Evolutionary conservation across 1,140 invertebrate species (phyloP), one percentile per base, ranked within the genome.

Genomic region (Drosophila lacteicornis): DNA sequence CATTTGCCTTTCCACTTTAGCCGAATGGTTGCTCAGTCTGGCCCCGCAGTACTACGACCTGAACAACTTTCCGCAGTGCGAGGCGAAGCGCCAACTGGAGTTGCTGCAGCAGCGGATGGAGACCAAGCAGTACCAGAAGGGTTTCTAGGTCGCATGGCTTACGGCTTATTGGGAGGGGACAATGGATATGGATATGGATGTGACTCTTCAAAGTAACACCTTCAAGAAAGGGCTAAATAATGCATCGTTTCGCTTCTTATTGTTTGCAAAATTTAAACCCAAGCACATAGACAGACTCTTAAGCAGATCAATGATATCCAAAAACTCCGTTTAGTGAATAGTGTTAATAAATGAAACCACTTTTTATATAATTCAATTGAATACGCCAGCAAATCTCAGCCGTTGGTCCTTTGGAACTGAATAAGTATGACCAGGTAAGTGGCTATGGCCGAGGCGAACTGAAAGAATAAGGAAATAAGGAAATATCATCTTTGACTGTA

Each of bases 11-110:
- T 67, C 7, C 11, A 8, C 4, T 30, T 17, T 7, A 99, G 98
- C 97, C 61, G 97, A 98, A 91, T 98, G 97, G 98, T 94, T 99
- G n/a, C 93, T 99, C 3, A 96, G 96, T 91, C 96, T 99, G 75
- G 98, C 99, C 0, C 98, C 99, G 1, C 98, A 99, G 92, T 99
- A 99, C 94, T 99, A 99, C 91, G 99, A 99, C 92, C 95, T 99
- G 92, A 95, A 96, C 83, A 99, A 99, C 93, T 99, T 99, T 94
- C 99, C 99, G 8, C 96, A 97, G 86, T 99, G 99, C 93, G 99
- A 99, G 94, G 99, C 98, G 1, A 98, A 98, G 88, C 93, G 98
- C 67, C 97, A 99, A 91, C 93, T 99, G 73, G 97, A 98, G 94
- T 94, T 96, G 49, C 93, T 98, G 50, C 96, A 97, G 85, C 95